Conservation (phyloP, 2,797 vertebrate species). For the Dallia pectoralis region DNA sequence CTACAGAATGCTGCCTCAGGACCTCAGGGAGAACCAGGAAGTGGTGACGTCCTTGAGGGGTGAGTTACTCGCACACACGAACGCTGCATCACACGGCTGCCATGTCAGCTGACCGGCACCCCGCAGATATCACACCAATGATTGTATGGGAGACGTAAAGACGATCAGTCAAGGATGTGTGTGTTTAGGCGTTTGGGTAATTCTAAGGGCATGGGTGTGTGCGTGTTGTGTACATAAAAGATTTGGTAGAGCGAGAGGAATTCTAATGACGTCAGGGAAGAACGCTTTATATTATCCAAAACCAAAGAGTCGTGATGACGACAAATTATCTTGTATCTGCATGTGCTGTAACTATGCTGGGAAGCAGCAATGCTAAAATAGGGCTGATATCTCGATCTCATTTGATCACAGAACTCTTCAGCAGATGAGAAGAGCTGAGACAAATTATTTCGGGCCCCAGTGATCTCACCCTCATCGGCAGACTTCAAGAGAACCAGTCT, state of each 20-base stretch:
- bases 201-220: slow-evolving; percentile 3
- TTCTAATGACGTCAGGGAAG: neutral
- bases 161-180: slow-evolving; percentile 15
- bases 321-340: neutral
- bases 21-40: slow-evolving; percentile 71
- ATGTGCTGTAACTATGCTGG: neutral
- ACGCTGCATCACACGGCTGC: neutral
- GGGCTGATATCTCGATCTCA: neutral
- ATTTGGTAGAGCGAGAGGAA: neutral
- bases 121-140: slow-evolving; percentile 24
- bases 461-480: slow-evolving; percentile 28
- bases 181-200: slow-evolving; percentile 13
- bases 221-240: neutral
- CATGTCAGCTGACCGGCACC: slow-evolving; percentile 33
- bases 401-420: neutral
- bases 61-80: slow-evolving; percentile 52
- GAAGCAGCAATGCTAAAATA: neutral
- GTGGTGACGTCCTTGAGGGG: slow-evolving; percentile 75
- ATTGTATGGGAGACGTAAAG: neutral
- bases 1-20: slow-evolving; percentile 71
- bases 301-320: neutral
- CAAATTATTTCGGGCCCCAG: slow-evolving; percentile 21
- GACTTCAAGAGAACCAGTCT: slow-evolving; percentile 26
- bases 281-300: neutral
- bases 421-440: slow-evolving; percentile 28